These are phyloP conservation scores for Saturnia pavonia DNA, from an alignment of 2,888 invertebrate species.

Conservation along the genomic window DNA sequence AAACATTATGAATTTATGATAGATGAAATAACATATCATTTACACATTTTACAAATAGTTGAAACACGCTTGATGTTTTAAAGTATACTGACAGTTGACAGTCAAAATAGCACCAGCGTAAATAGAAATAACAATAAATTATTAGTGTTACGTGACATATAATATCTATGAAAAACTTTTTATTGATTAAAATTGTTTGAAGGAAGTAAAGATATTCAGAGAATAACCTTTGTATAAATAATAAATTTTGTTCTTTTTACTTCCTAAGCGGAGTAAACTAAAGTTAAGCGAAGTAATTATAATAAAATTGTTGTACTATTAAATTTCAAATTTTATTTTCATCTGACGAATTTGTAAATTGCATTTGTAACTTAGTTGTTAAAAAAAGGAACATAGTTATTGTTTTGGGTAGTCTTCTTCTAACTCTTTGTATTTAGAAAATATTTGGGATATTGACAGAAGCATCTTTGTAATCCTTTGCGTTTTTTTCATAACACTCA, in stretches of 20 bases:
- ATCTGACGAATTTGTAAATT: neutral
- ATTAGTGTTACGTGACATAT: neutral
- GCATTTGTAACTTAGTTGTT: too few species aligned
- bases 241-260: too few species aligned
- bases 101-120: neutral
- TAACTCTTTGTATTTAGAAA: constrained; percentile 20
- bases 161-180: neutral
- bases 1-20: constrained; percentile 1
- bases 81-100: neutral
- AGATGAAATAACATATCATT: constrained; percentile 3
- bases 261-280: neutral
- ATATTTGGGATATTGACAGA: constrained; percentile 43
- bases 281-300: neutral
- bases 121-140: neutral
- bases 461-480: constrained; percentile 27
- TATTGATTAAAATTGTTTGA: neutral
- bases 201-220: neutral
- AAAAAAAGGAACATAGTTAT: neutral
- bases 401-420: neutral
- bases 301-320: neutral
- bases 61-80: neutral
- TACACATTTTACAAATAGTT: constrained; percentile 3
- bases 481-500: constrained; percentile 29
- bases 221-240: too few species aligned
- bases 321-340: too few species aligned